phyloP scores from a whole-genome alignment of 2,888 invertebrate genomes.

The Xestia xanthographa region DNA sequence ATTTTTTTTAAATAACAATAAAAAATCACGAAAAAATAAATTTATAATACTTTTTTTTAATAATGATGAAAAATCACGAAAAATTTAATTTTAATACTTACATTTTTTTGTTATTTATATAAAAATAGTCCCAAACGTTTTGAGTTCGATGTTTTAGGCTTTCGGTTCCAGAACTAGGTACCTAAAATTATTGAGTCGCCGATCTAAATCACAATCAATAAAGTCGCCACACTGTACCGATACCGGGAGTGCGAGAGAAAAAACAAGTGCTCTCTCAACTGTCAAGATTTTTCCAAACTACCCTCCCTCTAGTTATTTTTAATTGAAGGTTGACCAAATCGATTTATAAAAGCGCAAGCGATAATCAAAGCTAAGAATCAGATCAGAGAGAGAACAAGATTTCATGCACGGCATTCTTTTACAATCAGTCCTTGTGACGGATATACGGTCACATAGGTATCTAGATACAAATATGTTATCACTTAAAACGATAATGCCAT shows the following conservation, averaged over 20 bases:
- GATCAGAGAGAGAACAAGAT: neutral
- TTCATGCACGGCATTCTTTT: neutral
- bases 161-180: too few species aligned
- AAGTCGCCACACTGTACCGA: neutral
- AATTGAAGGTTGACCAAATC: neutral
- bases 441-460: neutral
- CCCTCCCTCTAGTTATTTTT: neutral
- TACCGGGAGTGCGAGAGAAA: neutral
- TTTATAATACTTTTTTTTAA: too few species aligned
- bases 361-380: conserved; percentile 3
- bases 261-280: neutral
- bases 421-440: neutral
- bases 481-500: conserved; percentile 27
- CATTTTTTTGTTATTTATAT: too few species aligned
- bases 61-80: too few species aligned
- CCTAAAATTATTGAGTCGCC: too few species aligned
- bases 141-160: too few species aligned
- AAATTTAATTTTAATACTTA: too few species aligned
- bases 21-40: too few species aligned
- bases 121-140: too few species aligned
- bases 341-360: neutral
- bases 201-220: too few species aligned
- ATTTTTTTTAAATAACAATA: too few species aligned
- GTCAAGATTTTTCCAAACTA: conserved; percentile 2
- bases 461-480: conserved; percentile 14